A percentile compares a stretch with the other conserved stretches of the same genome.
Evolutionary conservation across 2,888 invertebrate species (phyloP).

Genomic region (Congeria kusceri): DNA sequence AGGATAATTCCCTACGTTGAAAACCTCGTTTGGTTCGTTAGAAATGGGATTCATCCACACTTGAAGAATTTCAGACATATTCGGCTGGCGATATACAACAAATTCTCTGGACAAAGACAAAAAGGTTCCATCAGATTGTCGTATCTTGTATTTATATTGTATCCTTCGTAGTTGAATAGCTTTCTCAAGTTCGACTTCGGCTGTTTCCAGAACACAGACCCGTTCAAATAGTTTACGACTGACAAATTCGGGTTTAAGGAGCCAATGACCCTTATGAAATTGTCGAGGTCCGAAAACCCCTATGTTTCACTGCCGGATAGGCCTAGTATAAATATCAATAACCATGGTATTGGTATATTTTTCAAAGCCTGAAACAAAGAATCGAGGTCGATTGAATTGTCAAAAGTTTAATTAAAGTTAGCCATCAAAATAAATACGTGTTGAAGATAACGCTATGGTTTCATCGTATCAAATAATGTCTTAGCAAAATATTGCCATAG

Average conservation of each 20-base stretch:
- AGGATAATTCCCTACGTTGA: conserved; percentile 66
- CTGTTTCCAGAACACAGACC: conserved; percentile 56
- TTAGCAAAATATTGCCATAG: no score
- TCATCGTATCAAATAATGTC: no score
- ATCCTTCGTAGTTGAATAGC: conserved; percentile 68
- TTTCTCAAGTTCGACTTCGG: conserved; percentile 40
- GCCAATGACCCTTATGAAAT: conserved; percentile 48
- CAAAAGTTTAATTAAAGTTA: no score
- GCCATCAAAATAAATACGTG: no score
- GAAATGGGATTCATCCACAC: conserved; percentile 63
- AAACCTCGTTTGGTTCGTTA: conserved; percentile 61
- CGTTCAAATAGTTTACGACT: conserved; percentile 59
- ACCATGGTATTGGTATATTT: no score
- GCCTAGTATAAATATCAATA: not conserved
- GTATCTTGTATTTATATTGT: conserved; percentile 63
- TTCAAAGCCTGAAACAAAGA: no score
- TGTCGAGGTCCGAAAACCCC: conserved; percentile 46
- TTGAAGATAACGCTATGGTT: no score
- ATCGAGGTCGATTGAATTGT: no score
- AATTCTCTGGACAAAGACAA: conserved; percentile 65
- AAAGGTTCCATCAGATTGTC: conserved; percentile 56
- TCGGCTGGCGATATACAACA: conserved; percentile 61
- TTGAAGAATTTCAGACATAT: conserved; percentile 54
- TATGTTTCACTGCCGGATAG: not conserved
- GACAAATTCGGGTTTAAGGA: conserved; percentile 43